Evolutionary conservation across 2,888 invertebrate genomes (phyloP), one percentile per base, ranked within the genome.

Genomic region (Gymnosoma rotundatum): DNA sequence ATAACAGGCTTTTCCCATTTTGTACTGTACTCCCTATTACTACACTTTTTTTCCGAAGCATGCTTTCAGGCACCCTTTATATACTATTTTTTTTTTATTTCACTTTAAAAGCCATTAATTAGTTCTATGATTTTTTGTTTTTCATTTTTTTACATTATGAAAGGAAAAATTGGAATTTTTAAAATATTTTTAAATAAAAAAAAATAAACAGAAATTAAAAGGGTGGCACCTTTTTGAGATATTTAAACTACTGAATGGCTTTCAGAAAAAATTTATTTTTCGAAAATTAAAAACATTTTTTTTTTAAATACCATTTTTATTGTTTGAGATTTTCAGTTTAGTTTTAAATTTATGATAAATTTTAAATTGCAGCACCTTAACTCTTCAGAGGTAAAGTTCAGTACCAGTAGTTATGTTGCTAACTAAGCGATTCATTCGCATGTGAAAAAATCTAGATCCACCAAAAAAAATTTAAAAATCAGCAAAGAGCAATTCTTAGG

Each of bases 81-180:
- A 8, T 14, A 21, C 42, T 16, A 60, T n/a, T 50, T n/a, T 25
- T 80, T 83, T 64, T n/a, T 83, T 66, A 66, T 66, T 78, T 50
- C 84, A 81, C 78, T 74, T 81, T 84, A 66, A 80, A 81, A 84
- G 78, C 74, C 81, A 84, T 81, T 84, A 84, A 84, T 86, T 83
- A 81, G 75, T 60, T 63, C 60, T 54, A 25, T 66, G 42, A 2
- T 72, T 70, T 64, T 73, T 48, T 60, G 60, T 60, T 18, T n/a
- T n/a, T n/a, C n/a, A 48, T 61, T 70, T 16, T 18, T 54, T 48
- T 56, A n/a, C 56, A 48, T 36, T 58, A 54, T 18, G 20, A 21
- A 45, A 21, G 16, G 36, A 76, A 79, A 73, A 76, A 73, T 70
- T 10, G 61, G n/a, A 21, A n/a, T 82, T 74, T 76, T 60, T 74